Evolutionary conservation across 1,140 invertebrate genomes (phyloP).

Genomic region (Lordiphosa clarofinis): DNA sequence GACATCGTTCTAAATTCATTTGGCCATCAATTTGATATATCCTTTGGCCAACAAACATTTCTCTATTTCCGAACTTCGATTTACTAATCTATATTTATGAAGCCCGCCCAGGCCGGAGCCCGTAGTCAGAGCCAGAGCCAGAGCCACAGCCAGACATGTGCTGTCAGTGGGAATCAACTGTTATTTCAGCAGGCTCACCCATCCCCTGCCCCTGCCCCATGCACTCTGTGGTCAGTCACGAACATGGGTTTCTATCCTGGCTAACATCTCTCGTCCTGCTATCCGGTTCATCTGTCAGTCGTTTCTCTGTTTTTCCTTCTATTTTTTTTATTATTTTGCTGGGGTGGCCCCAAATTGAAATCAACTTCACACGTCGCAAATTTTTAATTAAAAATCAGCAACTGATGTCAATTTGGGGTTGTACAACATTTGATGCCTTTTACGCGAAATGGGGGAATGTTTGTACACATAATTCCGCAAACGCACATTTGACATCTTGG

Average conservation of each 20-base stretch:
- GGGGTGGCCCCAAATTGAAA: slow-evolving; percentile 58
- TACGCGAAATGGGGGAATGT: slow-evolving; percentile 27
- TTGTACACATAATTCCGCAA: slow-evolving; percentile 55
- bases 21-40: slow-evolving; percentile 1
- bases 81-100: slow-evolving; percentile 71
- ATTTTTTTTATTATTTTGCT: slow-evolving; percentile 19
- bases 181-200: slow-evolving; percentile 33
- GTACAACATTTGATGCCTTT: slow-evolving; percentile 70
- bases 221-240: slow-evolving; percentile 34
- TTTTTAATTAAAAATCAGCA: slow-evolving; percentile 78
- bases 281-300: slow-evolving; percentile 37
- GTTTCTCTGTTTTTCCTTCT: slow-evolving; percentile 3
- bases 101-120: slow-evolving; percentile 9
- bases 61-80: slow-evolving; percentile 37
- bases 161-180: slow-evolving; percentile 60
- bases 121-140: slow-evolving; percentile 16
- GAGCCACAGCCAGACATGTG: slow-evolving; percentile 19
- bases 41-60: background rate
- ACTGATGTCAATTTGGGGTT: slow-evolving; percentile 67
- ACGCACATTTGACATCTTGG: slow-evolving; percentile 65
- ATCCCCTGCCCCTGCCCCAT: background rate
- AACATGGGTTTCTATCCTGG: slow-evolving; percentile 12
- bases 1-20: slow-evolving; percentile 16
- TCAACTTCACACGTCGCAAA: slow-evolving; percentile 77
- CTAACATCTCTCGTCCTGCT: slow-evolving; percentile 17